Evolutionary conservation across 2,888 invertebrate genomes (phyloP), one percentile per base, ranked within the genome.

Genomic region (Acleris laterana): DNA sequence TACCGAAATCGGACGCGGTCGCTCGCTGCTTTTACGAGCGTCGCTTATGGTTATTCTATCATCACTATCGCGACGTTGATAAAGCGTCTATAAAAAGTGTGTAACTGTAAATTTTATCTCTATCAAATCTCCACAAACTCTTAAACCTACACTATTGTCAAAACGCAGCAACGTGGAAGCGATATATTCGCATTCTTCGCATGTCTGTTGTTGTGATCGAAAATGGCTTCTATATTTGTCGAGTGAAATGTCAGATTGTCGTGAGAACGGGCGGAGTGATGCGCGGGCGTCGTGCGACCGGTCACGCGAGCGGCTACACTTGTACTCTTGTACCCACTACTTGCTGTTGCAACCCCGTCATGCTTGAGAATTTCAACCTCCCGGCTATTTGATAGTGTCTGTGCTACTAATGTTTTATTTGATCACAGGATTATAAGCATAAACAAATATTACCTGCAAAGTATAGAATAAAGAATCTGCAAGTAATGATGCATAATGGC

Each of bases 211-310:
- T 79, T 78, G 76, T 83, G 87, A 83, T 82, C 80, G 77, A 89
- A 91, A 87, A 88, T 89, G 86, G 85, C 88, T 89, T 90, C 84
- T 88, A 89, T 89, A 86, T 89, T 88, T 89, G 89, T 83, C 88
- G 84, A 87, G 84, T 85, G 89, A 90, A 92, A 90, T 88, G 90
- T 90, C 90, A 92, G 85, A 92, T 88, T 86, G 87, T 90, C 89
- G 89, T 90, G 89, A 88, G 89, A 90, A 89, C 80, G 77, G 81
- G 82, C 76, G 77, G 75, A 81, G 82, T 83, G 86, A 83, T 76
- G 74, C 53, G 79, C 77, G 71, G 74, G 81, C 83, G 76, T 85
- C 87, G 88, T 87, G 87, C 76, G 82, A 76, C 84, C 78, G 84
- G 90, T 89, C 90, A 89, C 90, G 90, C 88, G 84, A 83, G 80